phyloP scores from a whole-genome alignment of 2,888 invertebrate species.

The Torymus auratus region DNA sequence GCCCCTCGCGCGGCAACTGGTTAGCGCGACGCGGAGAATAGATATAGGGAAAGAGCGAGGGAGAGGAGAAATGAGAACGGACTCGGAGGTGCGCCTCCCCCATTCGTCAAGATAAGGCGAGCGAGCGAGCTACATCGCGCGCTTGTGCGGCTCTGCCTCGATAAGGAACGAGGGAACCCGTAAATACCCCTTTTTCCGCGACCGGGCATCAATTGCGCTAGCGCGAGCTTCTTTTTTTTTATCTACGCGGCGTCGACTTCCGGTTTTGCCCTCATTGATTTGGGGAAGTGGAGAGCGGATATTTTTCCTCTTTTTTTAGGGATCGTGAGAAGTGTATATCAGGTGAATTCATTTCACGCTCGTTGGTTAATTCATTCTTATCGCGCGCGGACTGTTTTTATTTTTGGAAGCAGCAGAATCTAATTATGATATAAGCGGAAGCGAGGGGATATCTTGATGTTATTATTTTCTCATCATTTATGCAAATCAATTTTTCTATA shows the following conservation, averaged over 20 bases:
- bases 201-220: background rate
- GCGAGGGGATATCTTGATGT: too few relatives aligned
- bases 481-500: too few relatives aligned
- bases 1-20: background rate
- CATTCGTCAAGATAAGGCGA: conserved; percentile 52
- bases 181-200: conserved; percentile 30
- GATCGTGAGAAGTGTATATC: background rate
- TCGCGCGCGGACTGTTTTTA: too few relatives aligned
- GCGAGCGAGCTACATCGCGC: background rate
- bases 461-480: too few relatives aligned
- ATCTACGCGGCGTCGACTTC: background rate
- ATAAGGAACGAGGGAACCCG: conserved; percentile 20
- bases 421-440: too few relatives aligned
- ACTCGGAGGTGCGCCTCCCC: background rate
- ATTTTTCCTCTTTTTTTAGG: too few relatives aligned
- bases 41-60: background rate
- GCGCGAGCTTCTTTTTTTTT: background rate
- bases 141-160: background rate
- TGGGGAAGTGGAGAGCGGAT: conserved; percentile 5
- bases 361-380: too few relatives aligned
- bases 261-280: conserved; percentile 26
- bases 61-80: conserved; percentile 3
- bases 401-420: too few relatives aligned
- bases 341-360: too few relatives aligned
- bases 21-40: conserved; percentile 25